Conservation (phyloP, 1,140 invertebrate species). For the Drosophila pseudoobscura region DNA sequence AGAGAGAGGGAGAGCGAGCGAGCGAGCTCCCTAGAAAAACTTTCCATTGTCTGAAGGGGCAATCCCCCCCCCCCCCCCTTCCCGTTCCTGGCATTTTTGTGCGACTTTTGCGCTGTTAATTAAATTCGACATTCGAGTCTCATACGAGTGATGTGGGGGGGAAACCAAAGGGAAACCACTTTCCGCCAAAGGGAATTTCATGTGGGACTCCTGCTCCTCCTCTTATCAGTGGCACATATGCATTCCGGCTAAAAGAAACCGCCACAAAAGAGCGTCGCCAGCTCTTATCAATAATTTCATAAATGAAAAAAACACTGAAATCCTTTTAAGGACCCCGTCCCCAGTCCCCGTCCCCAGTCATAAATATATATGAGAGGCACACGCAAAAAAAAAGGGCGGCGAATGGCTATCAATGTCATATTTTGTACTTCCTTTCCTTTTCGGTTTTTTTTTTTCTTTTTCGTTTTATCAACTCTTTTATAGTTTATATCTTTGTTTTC, state of each 20-base stretch:
- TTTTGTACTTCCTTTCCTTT: slow-evolving; percentile 31
- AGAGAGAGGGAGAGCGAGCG: neutral
- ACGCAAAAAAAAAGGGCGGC: slow-evolving; percentile 34
- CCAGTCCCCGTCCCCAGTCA: slow-evolving; percentile 41
- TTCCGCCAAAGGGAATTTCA: slow-evolving; percentile 50
- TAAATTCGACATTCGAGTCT: slow-evolving; percentile 68
- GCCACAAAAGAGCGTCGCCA: slow-evolving; percentile 41
- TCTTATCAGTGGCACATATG: slow-evolving; percentile 61
- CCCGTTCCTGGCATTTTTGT: slow-evolving; percentile 33
- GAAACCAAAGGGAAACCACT: slow-evolving; percentile 19
- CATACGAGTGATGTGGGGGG: slow-evolving; percentile 5
- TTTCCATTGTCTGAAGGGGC: neutral
- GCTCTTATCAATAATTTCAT: slow-evolving; percentile 80
- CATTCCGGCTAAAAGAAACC: slow-evolving; percentile 50
- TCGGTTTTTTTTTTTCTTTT: neutral
- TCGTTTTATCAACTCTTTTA: slow-evolving; percentile 68
- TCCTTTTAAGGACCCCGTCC: slow-evolving; percentile 64
- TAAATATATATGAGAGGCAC: slow-evolving; percentile 62
- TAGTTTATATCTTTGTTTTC: slow-evolving; percentile 78
- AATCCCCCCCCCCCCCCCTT: slow-evolving; percentile 5
- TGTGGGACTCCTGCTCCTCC: slow-evolving; percentile 19
- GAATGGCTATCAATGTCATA: slow-evolving; percentile 70
- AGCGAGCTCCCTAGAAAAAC: slow-evolving; percentile 15
- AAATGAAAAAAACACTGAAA: slow-evolving; percentile 76
- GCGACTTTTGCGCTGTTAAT: slow-evolving; percentile 74